These are phyloP conservation scores for Netelia virgata DNA, from an alignment of 2,888 invertebrate genomes.

Conservation along the genomic window DNA sequence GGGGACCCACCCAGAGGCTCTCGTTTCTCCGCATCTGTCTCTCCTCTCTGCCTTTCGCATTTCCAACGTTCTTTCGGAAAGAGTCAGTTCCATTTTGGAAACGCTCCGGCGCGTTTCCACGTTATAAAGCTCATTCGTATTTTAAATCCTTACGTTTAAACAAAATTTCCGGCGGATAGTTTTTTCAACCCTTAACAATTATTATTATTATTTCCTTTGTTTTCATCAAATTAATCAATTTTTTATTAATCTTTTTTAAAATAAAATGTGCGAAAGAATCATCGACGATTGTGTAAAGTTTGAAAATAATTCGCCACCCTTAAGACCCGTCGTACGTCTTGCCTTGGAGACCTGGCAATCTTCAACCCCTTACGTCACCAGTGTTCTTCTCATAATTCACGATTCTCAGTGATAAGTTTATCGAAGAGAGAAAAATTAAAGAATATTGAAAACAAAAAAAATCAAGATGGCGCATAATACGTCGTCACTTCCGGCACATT, in stretches of 20 bases:
- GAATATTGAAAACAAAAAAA: conserved; percentile 18
- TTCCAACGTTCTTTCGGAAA: conserved; percentile 36
- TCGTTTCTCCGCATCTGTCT: conserved; percentile 66
- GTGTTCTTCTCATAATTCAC: conserved; percentile 76
- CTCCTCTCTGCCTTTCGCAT: conserved; percentile 33
- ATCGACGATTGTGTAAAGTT: conserved; percentile 18
- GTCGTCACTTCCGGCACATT: conserved; percentile 83
- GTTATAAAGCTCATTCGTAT: conserved; percentile 13
- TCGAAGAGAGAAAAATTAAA: conserved; percentile 14
- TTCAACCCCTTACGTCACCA: conserved; percentile 76
- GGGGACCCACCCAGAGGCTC: neutral
- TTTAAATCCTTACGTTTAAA: too few relatives aligned
- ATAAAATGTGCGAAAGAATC: conserved; percentile 65
- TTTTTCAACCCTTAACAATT: neutral
- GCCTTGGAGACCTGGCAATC: conserved; percentile 78
- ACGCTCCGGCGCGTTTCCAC: conserved; percentile 52
- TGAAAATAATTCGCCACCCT: conserved; percentile 47
- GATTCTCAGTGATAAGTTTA: conserved; percentile 58
- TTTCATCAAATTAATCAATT: neutral
- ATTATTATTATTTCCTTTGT: too few relatives aligned
- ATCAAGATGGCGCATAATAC: conserved; percentile 72
- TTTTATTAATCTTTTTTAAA: neutral
- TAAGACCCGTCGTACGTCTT: conserved; percentile 74
- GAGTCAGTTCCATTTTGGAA: conserved; percentile 47
- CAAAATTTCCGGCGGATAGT: neutral